A percentile compares a stretch with the other conserved stretches of the same genome.
These are phyloP conservation scores for Pogonocherus hispidulus DNA, from an alignment of 2,888 invertebrate species.

Conservation along the genomic window DNA sequence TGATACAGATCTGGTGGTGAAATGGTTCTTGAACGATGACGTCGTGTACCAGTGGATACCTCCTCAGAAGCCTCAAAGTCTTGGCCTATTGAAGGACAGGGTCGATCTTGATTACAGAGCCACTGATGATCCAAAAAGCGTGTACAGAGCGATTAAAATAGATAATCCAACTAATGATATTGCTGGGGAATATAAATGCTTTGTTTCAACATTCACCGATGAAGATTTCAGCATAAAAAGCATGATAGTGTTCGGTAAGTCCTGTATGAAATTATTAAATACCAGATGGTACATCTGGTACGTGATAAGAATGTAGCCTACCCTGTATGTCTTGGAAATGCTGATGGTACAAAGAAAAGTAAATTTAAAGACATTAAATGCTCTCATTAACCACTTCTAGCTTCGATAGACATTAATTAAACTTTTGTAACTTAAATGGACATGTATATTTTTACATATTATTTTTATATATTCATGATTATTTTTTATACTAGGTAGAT, in stretches of 20 bases:
- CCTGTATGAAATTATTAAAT: background rate
- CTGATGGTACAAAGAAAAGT: too few species aligned
- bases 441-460: too few species aligned
- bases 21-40: conserved; percentile 77
- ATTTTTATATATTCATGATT: too few species aligned
- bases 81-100: conserved; percentile 72
- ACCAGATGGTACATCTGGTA: too few species aligned
- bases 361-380: too few species aligned
- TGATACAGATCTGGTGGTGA: conserved; percentile 79
- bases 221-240: conserved; percentile 76
- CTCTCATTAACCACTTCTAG: too few species aligned
- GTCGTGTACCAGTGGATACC: conserved; percentile 88
- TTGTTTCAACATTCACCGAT: conserved; percentile 78
- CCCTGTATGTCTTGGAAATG: too few species aligned
- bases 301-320: too few species aligned
- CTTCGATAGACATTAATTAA: too few species aligned
- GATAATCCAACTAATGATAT: conserved; percentile 78
- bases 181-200: conserved; percentile 81
- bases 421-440: too few species aligned
- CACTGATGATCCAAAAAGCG: conserved; percentile 77
- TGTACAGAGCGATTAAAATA: conserved; percentile 80
- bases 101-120: conserved; percentile 77
- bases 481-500: too few species aligned
- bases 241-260: conserved; percentile 79
- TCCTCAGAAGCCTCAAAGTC: conserved; percentile 76